phyloP scores from a whole-genome alignment of 2,888 invertebrate species.

The Rhaphigaster nebulosa region DNA sequence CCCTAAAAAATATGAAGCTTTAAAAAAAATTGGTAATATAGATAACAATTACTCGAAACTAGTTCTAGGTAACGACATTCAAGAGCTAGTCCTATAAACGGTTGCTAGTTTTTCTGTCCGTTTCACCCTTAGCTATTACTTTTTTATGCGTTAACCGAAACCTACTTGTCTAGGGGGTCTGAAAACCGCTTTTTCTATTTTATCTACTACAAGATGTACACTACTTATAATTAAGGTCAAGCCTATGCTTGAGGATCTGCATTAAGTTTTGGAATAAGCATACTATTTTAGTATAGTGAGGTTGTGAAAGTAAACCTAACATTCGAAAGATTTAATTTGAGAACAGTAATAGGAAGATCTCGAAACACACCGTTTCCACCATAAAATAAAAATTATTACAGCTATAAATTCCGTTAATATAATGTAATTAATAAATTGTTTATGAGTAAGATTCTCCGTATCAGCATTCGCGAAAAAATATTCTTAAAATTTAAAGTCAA shows the following conservation, averaged over 20 bases:
- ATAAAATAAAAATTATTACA: too few species aligned
- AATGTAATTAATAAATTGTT: too few species aligned
- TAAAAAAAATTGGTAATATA: neutral
- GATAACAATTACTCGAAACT: constrained; percentile 37
- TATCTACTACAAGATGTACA: neutral
- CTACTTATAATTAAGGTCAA: neutral
- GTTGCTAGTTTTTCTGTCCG: neutral
- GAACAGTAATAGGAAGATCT: too few species aligned
- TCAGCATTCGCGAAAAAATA: too few species aligned
- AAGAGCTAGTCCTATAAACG: constrained; percentile 18
- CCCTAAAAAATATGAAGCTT: neutral
- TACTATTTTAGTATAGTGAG: too few species aligned
- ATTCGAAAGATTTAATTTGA: neutral
- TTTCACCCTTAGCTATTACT: constrained; percentile 7
- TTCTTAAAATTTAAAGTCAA: too few species aligned
- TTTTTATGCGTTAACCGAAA: constrained; percentile 13
- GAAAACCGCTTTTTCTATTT: neutral
- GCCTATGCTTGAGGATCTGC: neutral
- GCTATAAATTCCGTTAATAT: too few species aligned
- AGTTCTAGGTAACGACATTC: neutral
- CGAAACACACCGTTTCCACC: too few species aligned
- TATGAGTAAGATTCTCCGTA: too few species aligned
- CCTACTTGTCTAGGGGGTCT: neutral
- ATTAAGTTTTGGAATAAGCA: neutral
- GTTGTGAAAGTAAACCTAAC: too few species aligned